These are phyloP conservation scores for Limnodromus scolopaceus DNA, from an alignment of 2,797 vertebrate species.

Conservation along the genomic window DNA sequence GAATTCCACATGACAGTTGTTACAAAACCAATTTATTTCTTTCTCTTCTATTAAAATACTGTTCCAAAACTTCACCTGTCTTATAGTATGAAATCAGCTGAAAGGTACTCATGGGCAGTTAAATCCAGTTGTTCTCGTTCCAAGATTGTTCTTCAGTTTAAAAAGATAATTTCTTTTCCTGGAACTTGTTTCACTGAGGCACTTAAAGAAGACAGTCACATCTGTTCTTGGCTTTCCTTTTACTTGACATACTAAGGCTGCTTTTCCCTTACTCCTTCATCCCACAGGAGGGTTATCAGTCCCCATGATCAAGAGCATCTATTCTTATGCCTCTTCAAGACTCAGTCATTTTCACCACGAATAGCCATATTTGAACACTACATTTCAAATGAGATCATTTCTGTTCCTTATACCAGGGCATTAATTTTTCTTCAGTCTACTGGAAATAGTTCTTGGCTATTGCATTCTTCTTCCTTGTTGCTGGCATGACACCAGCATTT, in stretches of 20 bases:
- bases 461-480: not conserved
- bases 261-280: not conserved
- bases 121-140: not conserved
- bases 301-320: rapidly evolving
- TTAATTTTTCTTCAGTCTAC: not conserved
- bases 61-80: not conserved
- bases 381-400: not conserved
- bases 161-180: not conserved
- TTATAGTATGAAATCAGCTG: not conserved
- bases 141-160: not conserved
- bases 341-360: not conserved
- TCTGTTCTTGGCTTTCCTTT: not conserved
- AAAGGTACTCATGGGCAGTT: not conserved
- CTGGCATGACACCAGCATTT: not conserved
- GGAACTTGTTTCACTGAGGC: not conserved
- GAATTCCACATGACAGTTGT: not conserved
- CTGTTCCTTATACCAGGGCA: not conserved
- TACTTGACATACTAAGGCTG: not conserved
- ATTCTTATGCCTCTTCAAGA: not conserved
- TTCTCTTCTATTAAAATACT: not conserved
- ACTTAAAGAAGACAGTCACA: not conserved
- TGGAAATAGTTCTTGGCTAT: not conserved
- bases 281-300: not conserved
- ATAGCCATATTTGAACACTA: not conserved
- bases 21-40: not conserved